Base-by-base conservation (phyloP, 2,113 vertebrate species). In the Cisticola juncidis region DNA sequence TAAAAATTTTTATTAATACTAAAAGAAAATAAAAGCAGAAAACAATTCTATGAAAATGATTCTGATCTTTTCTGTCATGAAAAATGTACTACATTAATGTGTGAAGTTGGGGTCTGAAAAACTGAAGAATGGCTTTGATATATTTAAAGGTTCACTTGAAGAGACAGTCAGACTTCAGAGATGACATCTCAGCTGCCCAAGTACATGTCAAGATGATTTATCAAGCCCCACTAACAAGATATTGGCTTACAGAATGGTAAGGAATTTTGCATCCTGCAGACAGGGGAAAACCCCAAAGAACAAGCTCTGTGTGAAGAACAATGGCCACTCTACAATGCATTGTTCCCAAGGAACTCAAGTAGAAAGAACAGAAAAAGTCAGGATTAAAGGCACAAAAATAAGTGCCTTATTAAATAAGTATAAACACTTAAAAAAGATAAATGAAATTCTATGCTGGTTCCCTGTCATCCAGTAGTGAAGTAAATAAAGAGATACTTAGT, bases 101-200 rank as follows among this genome's bases (percentile, higher is more conserved):
- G 50, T 50, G 57, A 84, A 91, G n/a, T 2, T 57, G 10, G 25
- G 36, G 48, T 64, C 73, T 81, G 40, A 91, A 91, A 89, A 95
- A 87, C 33, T 28, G 26, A 12, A 28, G 65, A 86, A 92, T 44
- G 6, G 51, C 36, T 85, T 89, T 14, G 1, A 62, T 69, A 64
- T 29, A 85, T 76, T 94, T 68, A 71, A 95, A 96, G 25, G 36
- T 87, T 94, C 73, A 85, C 57, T 87, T 92, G 61, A 89, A 94
- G 89, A 95, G 70, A 33, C 54, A 85, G 31, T 87, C n/a, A 90
- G 35, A 91, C 81, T 91, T 85, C 66, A 76, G 66, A 76, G 20
- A 66, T 3, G 16, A 78, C 48, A 79, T 56, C 70, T 92, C 70
- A 91, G 53, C 62, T 50, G n/a, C 65, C 57, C 61, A 72, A 16